Percentiles rank a stretch among this genome's conserved stretches.
Conservation (phyloP, 2,888 invertebrate species). For the Brachycybe producta region DNA sequence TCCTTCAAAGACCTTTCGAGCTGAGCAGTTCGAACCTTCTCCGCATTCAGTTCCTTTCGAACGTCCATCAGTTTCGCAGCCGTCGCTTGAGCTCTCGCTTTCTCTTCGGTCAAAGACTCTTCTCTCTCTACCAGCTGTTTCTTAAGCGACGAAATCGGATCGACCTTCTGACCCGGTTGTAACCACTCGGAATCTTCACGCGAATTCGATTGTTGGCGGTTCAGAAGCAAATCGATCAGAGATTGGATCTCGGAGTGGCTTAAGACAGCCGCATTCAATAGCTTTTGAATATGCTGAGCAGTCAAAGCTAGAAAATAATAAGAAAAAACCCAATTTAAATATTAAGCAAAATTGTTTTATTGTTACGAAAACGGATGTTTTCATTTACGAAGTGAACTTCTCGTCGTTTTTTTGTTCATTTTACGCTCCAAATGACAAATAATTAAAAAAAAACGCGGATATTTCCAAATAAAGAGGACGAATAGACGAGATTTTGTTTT, state of each 20-base stretch:
- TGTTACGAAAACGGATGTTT: not conserved
- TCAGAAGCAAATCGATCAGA: conserved; percentile 73
- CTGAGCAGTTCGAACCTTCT: conserved; percentile 45
- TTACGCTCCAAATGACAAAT: no score
- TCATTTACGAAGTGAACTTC: not conserved
- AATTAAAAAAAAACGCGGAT: no score
- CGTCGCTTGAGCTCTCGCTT: conserved; percentile 46
- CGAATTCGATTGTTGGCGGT: conserved; percentile 69
- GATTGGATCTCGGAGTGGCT: conserved; percentile 78
- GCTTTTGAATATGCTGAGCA: conserved; percentile 53
- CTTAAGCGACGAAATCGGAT: conserved; percentile 70
- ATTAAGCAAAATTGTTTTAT: no score
- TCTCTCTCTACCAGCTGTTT: conserved; percentile 77
- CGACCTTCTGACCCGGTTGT: conserved; percentile 53
- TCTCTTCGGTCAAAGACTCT: conserved; percentile 31
- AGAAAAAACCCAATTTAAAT: no score
- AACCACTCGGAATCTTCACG: conserved; percentile 61
- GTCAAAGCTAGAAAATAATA: conserved; percentile 36
- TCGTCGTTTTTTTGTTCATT: not conserved
- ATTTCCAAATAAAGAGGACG: no score
- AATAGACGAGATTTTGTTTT: no score
- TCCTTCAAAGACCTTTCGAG: conserved; percentile 47
- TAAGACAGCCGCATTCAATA: conserved; percentile 65
- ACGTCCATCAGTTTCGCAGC: conserved; percentile 68
- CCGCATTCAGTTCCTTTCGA: conserved; percentile 52